A percentile compares a stretch with the other conserved stretches of the same genome.
Conservation (phyloP, 2,797 vertebrate species). For the Gouania willdenowi region DNA sequence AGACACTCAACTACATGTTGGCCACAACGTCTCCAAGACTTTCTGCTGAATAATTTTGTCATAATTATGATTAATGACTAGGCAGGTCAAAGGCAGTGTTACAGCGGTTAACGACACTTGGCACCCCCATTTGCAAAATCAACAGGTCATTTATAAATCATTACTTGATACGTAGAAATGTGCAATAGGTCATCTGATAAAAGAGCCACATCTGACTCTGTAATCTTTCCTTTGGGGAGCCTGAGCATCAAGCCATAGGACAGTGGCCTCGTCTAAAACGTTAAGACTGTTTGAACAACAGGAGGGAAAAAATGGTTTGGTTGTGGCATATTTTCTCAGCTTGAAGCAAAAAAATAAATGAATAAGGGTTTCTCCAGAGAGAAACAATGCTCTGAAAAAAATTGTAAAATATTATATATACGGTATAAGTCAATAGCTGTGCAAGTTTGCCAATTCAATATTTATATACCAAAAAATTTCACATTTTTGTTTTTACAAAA, state of each 20-base stretch:
- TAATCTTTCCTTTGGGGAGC: slow-evolving; percentile 68
- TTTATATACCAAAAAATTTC: too few species aligned
- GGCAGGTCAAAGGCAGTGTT: slow-evolving; percentile 57
- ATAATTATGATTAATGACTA: slow-evolving; percentile 73
- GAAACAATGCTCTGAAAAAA: too few species aligned
- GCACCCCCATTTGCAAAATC: slow-evolving; percentile 50
- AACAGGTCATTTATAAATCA: slow-evolving; percentile 69
- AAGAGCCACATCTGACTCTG: slow-evolving; percentile 49
- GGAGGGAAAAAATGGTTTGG: slow-evolving; percentile 21
- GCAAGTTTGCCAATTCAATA: too few species aligned
- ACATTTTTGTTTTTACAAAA: too few species aligned
- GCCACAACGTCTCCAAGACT: slow-evolving; percentile 49
- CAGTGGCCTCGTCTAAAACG: slow-evolving; percentile 54
- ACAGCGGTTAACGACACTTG: slow-evolving; percentile 58
- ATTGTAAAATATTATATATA: too few species aligned
- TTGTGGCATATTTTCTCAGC: too few species aligned
- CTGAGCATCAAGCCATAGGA: slow-evolving; percentile 49
- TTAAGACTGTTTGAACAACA: too few species aligned
- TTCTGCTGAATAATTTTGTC: slow-evolving; percentile 61
- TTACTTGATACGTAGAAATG: slow-evolving; percentile 54
- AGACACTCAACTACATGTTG: slow-evolving; percentile 50
- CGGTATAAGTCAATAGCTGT: too few species aligned
- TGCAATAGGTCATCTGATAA: slow-evolving; percentile 66
- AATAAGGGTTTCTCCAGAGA: too few species aligned
- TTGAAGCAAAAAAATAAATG: too few species aligned